A percentile compares a stretch with the other conserved stretches of the same genome.
These are phyloP conservation scores for Helarctos malayanus DNA, from an alignment of 2,797 vertebrate species.

Conservation along the genomic window DNA sequence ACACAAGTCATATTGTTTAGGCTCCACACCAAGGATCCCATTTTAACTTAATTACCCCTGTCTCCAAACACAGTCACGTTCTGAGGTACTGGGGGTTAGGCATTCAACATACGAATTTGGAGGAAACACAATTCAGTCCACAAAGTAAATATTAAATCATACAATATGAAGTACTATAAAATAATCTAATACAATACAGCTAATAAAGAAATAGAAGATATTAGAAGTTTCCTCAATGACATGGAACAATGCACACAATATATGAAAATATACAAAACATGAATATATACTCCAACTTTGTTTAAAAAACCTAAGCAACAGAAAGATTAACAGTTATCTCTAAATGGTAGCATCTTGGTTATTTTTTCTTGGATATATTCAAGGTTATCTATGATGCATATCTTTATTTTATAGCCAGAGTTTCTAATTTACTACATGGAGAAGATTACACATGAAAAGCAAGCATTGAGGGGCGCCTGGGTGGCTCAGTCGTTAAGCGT, in stretches of 20 bases:
- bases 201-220: neutral
- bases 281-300: neutral
- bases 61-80: neutral
- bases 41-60: neutral
- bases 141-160: neutral
- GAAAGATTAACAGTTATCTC: neutral
- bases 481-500: too few relatives aligned
- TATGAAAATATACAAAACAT: neutral
- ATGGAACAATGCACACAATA: neutral
- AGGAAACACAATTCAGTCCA: neutral
- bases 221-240: neutral
- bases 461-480: neutral
- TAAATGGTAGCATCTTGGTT: neutral
- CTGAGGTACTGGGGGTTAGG: neutral
- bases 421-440: constrained; percentile 24
- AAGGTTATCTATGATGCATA: neutral
- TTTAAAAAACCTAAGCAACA: neutral
- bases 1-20: neutral
- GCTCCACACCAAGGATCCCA: neutral
- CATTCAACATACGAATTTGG: neutral
- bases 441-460: neutral
- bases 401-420: constrained; percentile 27
- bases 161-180: neutral
- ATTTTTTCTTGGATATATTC: neutral
- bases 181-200: neutral